These are phyloP conservation scores for Centropus unirufus DNA, from an alignment of 2,113 vertebrate species.

Conservation along the genomic window DNA sequence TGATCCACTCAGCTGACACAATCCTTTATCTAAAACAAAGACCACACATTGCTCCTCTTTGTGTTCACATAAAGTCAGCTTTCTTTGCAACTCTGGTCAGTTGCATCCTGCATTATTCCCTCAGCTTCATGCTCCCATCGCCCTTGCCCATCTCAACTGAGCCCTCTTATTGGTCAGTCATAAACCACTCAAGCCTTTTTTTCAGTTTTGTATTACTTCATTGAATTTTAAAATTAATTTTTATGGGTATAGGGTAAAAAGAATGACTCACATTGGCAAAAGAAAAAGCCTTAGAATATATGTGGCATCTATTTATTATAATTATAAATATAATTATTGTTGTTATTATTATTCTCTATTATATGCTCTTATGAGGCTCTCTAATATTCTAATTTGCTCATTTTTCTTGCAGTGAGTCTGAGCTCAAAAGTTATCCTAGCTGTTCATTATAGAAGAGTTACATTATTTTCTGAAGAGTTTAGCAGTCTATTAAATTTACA, in stretches of 20 bases:
- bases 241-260: background rate
- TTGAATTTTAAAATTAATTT: background rate
- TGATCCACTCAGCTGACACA: background rate
- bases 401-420: background rate
- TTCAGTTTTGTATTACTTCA: background rate
- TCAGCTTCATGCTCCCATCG: background rate
- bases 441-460: background rate
- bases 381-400: background rate
- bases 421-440: background rate
- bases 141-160: background rate
- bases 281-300: background rate
- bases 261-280: background rate
- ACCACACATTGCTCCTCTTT: background rate
- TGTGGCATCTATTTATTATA: too few relatives aligned
- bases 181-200: background rate
- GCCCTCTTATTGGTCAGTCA: background rate
- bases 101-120: background rate
- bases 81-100: background rate
- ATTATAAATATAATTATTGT: too few relatives aligned
- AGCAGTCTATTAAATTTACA: background rate
- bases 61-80: background rate
- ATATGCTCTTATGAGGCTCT: background rate
- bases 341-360: background rate
- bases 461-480: background rate
- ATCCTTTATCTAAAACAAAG: background rate